These are phyloP conservation scores for Cathartes aura DNA, from an alignment of 2,113 vertebrate genomes.

Conservation along the genomic window DNA sequence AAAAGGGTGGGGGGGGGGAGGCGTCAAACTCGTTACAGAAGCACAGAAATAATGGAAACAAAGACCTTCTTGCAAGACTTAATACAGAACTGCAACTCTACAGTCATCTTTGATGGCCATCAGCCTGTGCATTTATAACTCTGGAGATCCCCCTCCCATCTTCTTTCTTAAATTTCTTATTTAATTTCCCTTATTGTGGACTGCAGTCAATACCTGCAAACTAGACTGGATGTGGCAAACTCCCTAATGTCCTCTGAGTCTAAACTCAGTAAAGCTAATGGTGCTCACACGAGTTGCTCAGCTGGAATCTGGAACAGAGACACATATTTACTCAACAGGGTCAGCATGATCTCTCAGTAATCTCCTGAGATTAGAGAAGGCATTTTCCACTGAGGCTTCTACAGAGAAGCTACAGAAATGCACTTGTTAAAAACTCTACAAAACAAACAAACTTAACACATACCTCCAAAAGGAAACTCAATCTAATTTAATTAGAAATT, in stretches of 20 bases:
- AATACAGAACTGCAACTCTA: neutral
- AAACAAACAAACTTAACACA: neutral
- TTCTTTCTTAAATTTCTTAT: neutral
- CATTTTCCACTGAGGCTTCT: neutral
- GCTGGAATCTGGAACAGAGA: neutral
- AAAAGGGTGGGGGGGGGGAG: too few species aligned
- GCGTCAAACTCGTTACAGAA: neutral
- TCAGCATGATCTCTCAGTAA: neutral
- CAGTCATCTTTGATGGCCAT: neutral
- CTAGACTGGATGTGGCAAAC: neutral
- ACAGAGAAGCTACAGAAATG: neutral
- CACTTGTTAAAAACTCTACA: neutral
- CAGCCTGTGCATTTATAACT: neutral
- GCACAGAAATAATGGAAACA: neutral
- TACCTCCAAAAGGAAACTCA: neutral
- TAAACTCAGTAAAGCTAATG: neutral
- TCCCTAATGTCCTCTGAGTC: rapidly evolving
- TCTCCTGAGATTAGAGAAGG: neutral
- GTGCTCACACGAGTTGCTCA: neutral
- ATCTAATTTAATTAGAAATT: neutral
- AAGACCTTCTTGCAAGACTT: neutral
- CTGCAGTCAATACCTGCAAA: neutral
- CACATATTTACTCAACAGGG: neutral
- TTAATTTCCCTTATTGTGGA: neutral
- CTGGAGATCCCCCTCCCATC: neutral